A percentile compares a stretch with the other conserved stretches of the same genome.
phyloP scores from a whole-genome alignment of 2,888 invertebrate genomes.

The Phyllotreta cruciferae region DNA sequence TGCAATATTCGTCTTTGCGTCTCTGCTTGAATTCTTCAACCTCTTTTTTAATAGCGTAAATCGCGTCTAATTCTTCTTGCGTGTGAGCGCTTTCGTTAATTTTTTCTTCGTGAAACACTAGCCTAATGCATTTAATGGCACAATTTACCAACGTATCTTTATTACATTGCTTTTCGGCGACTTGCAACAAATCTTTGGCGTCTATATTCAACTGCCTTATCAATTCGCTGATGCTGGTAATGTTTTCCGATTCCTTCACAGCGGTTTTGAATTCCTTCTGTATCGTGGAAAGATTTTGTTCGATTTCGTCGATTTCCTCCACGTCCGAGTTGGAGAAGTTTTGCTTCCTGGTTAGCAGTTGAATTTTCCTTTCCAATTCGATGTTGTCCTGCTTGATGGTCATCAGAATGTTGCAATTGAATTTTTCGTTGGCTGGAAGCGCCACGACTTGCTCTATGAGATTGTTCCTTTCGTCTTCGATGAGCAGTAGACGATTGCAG shows the following conservation, averaged over 20 bases:
- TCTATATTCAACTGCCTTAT: slow-evolving; percentile 48
- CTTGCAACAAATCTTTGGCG: slow-evolving; percentile 44
- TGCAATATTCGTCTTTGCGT: slow-evolving; percentile 30
- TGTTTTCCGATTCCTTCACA: slow-evolving; percentile 13
- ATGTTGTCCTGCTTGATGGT: slow-evolving; percentile 51
- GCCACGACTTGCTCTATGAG: slow-evolving; percentile 54
- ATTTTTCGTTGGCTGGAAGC: slow-evolving; percentile 48
- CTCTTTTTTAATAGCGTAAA: slow-evolving; percentile 31
- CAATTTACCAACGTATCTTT: slow-evolving; percentile 27
- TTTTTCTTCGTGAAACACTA: slow-evolving; percentile 34
- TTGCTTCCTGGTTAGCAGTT: slow-evolving; percentile 45
- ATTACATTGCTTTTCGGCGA: slow-evolving; percentile 46
- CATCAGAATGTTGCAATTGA: slow-evolving; percentile 50
- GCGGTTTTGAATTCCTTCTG: slow-evolving; percentile 42
- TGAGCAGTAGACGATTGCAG: slow-evolving; percentile 48
- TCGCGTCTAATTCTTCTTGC: slow-evolving; percentile 19
- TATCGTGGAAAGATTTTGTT: slow-evolving; percentile 43
- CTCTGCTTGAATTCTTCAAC: slow-evolving; percentile 15
- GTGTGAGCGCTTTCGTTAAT: slow-evolving; percentile 23
- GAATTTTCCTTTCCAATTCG: slow-evolving; percentile 49
- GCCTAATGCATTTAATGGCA: slow-evolving; percentile 27
- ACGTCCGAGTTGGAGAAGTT: slow-evolving; percentile 38
- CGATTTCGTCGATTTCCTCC: slow-evolving; percentile 44
- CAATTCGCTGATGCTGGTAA: slow-evolving; percentile 40
- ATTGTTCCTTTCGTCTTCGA: slow-evolving; percentile 54